phyloP scores from a whole-genome alignment of 2,797 vertebrate genomes.

The Rhinogobio ventralis region DNA sequence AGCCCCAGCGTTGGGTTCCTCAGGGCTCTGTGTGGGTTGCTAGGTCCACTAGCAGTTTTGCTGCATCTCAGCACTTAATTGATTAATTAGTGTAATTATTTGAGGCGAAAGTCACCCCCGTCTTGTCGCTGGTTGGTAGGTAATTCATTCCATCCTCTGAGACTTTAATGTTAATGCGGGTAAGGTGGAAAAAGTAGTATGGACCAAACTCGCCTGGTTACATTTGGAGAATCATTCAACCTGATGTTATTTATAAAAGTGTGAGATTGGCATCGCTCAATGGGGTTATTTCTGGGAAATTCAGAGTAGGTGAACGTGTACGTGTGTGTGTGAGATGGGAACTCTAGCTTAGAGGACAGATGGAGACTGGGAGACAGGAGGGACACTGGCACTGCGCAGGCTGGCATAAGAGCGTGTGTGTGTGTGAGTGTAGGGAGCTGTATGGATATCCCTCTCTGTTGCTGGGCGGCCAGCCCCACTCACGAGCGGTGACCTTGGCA shows the following conservation, averaged over 20 bases:
- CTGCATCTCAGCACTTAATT: conserved; percentile 80
- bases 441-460: conserved; percentile 69
- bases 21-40: conserved; percentile 56
- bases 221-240: conserved; percentile 10
- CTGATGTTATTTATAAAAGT: conserved; percentile 25
- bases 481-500: conserved; percentile 80
- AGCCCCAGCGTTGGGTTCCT: conserved; percentile 54
- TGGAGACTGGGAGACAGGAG: conserved; percentile 84
- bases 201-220: conserved; percentile 4
- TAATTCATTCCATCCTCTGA: conserved; percentile 62
- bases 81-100: conserved; percentile 86
- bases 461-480: conserved; percentile 66
- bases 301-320: conserved; percentile 36
- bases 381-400: conserved; percentile 79
- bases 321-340: conserved; percentile 50
- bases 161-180: conserved; percentile 43
- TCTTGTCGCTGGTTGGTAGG: conserved; percentile 73
- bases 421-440: conserved; percentile 64
- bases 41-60: conserved; percentile 58
- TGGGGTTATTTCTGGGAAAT: conserved; percentile 60
- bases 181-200: conserved; percentile 24
- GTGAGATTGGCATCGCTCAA: conserved; percentile 53
- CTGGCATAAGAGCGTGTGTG: conserved; percentile 67
- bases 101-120: conserved; percentile 76
- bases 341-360: conserved; percentile 73